A percentile compares a stretch with the other conserved stretches of the same genome.
Conservation (phyloP, 2,888 invertebrate genomes). For the Cetonia aurata region DNA sequence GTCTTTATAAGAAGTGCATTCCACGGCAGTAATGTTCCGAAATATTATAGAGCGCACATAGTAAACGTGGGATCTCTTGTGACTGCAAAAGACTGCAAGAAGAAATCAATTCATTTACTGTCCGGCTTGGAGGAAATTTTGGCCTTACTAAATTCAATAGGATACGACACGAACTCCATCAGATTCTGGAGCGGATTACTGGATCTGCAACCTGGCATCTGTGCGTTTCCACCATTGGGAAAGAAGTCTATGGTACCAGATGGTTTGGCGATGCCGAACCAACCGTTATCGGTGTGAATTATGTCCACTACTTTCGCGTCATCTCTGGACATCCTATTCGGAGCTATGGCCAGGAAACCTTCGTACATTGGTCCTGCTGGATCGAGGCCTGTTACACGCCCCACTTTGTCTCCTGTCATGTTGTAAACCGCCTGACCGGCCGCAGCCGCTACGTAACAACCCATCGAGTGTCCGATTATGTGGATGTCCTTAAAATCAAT, state of each 20-base stretch:
- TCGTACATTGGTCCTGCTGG: constrained; percentile 69
- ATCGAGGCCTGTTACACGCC: constrained; percentile 68
- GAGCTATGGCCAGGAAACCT: constrained; percentile 51
- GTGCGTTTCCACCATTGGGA: constrained; percentile 64
- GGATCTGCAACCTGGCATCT: constrained; percentile 64
- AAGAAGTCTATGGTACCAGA: constrained; percentile 64
- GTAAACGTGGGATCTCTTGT: constrained; percentile 47
- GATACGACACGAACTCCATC: not conserved
- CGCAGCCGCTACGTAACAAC: constrained; percentile 60
- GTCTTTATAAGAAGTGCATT: constrained; percentile 47
- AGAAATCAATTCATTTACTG: not conserved
- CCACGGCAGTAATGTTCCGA: constrained; percentile 36
- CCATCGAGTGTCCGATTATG: constrained; percentile 62
- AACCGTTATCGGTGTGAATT: constrained; percentile 77
- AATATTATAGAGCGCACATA: constrained; percentile 50
- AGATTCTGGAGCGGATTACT: not conserved
- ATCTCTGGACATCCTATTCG: constrained; percentile 70
- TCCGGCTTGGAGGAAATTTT: not conserved
- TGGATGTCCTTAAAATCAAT: constrained; percentile 54
- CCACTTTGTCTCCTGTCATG: constrained; percentile 55
- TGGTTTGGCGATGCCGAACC: constrained; percentile 66
- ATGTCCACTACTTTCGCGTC: constrained; percentile 80
- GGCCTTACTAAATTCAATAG: not conserved
- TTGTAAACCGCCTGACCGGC: constrained; percentile 56
- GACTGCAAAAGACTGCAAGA: constrained; percentile 49